phyloP scores from a whole-genome alignment of 2,113 vertebrate species.

The Mesocricetus auratus region DNA sequence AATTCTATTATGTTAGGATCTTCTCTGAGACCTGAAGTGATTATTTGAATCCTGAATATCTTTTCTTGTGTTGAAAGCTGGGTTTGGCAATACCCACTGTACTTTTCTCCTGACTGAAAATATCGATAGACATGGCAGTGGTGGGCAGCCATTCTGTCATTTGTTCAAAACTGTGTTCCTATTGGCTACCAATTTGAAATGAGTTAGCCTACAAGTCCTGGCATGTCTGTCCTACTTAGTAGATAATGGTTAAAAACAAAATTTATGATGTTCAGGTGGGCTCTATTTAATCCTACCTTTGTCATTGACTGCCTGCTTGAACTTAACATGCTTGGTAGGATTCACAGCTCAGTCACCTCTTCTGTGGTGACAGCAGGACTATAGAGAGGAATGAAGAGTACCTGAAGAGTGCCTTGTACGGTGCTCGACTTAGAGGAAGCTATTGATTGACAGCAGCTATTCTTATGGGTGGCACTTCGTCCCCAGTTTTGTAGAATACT shows the following conservation, averaged over 20 bases:
- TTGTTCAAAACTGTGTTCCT: not conserved
- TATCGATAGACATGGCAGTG: not conserved
- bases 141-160: not conserved
- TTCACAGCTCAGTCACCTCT: not conserved
- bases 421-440: not conserved
- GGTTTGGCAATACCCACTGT: not conserved
- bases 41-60: not conserved
- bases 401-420: not conserved
- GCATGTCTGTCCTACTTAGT: not conserved
- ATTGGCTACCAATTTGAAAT: slow-evolving; percentile 31
- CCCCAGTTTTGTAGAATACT: not conserved
- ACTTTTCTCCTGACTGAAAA: slow-evolving; percentile 17
- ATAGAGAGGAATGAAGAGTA: not conserved
- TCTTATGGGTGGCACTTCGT: not conserved
- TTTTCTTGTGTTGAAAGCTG: not conserved
- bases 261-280: not conserved
- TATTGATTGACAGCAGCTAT: not conserved
- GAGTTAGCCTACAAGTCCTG: not conserved
- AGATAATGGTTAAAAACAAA: not conserved
- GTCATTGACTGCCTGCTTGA: not conserved
- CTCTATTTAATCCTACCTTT: not conserved
- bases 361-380: not conserved
- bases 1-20: not conserved
- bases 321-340: not conserved
- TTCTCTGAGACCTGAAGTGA: not conserved